phyloP scores from a whole-genome alignment of 1,140 invertebrate genomes.

The Drosophila mayri region DNA sequence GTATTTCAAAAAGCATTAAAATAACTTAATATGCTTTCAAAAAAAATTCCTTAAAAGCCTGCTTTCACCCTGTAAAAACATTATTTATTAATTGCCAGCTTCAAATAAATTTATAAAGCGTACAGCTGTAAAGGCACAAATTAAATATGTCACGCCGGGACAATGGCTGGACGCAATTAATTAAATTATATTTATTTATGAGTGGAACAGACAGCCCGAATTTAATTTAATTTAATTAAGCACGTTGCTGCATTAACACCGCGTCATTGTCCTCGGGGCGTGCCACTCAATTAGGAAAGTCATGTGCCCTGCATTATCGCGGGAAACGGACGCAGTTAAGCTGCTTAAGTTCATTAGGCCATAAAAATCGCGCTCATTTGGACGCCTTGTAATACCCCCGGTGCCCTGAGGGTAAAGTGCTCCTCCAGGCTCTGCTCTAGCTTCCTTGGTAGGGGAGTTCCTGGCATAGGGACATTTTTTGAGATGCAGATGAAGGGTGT shows the following conservation, averaged over 20 bases:
- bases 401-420: constrained; percentile 32
- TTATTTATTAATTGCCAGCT: constrained; percentile 6
- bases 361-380: constrained; percentile 55
- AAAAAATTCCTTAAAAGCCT: background rate
- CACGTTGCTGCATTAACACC: constrained; percentile 2
- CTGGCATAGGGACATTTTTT: background rate
- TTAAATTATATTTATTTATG: constrained; percentile 50
- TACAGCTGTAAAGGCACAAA: constrained; percentile 1
- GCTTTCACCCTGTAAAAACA: background rate
- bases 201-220: constrained; percentile 5
- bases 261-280: background rate
- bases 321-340: constrained; percentile 13
- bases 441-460: background rate
- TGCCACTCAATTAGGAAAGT: constrained; percentile 49
- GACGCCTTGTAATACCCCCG: constrained; percentile 46
- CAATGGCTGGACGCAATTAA: constrained; percentile 48
- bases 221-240: constrained; percentile 22
- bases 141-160: constrained; percentile 2
- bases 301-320: constrained; percentile 44
- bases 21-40: background rate
- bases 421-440: background rate
- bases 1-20: background rate
- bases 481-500: background rate
- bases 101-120: constrained; percentile 31
- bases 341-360: constrained; percentile 55